Evolutionary conservation across 2,888 invertebrate genomes (phyloP).

Genomic region (Agriopis marginaria): DNA sequence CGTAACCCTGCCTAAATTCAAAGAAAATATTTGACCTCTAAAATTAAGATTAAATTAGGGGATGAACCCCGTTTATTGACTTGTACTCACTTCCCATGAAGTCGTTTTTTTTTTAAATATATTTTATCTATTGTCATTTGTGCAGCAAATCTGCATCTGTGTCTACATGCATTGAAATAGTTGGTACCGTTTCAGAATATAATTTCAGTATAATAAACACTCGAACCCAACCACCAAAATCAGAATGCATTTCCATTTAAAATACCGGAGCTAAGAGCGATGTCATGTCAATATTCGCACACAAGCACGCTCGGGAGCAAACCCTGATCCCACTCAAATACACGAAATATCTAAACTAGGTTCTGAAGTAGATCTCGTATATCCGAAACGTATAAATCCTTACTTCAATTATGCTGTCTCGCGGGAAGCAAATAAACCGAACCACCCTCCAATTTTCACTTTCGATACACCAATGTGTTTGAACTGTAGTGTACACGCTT

Average conservation of each 20-base stretch:
- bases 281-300: slow-evolving; percentile 31
- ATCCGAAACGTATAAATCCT: slow-evolving; percentile 80
- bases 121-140: too few relatives aligned
- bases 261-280: slow-evolving; percentile 20
- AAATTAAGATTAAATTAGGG: too few relatives aligned
- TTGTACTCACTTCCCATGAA: too few relatives aligned
- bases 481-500: slow-evolving; percentile 49
- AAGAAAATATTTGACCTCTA: too few relatives aligned
- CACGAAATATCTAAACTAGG: slow-evolving; percentile 43
- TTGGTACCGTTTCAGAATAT: not conserved
- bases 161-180: not conserved
- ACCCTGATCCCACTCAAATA: slow-evolving; percentile 47
- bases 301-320: slow-evolving; percentile 47
- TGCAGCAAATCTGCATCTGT: too few relatives aligned
- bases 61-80: too few relatives aligned
- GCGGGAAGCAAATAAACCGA: slow-evolving; percentile 75
- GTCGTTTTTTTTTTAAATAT: too few relatives aligned
- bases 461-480: slow-evolving; percentile 59
- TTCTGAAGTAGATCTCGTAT: slow-evolving; percentile 63
- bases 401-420: slow-evolving; percentile 81
- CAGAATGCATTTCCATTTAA: slow-evolving; percentile 23
- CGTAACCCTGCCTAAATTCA: too few relatives aligned
- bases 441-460: slow-evolving; percentile 73
- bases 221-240: slow-evolving; percentile 4
- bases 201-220: not conserved